Percentiles rank a stretch among this genome's conserved stretches.
These are phyloP conservation scores for Cyclargus thomasi DNA, from an alignment of 1,140 invertebrate genomes.

Conservation along the genomic window DNA sequence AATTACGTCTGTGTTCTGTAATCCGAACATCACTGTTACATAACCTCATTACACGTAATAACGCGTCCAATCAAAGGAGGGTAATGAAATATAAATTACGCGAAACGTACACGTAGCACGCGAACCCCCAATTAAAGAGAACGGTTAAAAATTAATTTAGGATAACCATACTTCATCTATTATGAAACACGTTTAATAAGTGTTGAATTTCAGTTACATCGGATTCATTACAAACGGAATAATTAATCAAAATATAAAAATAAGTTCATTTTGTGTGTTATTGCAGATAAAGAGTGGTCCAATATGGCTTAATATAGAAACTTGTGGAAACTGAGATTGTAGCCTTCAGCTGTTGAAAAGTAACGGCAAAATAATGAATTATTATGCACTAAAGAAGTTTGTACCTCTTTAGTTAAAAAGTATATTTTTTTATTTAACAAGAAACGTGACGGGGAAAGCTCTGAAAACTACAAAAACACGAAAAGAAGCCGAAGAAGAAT, in stretches of 20 bases:
- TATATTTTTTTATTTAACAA: neutral
- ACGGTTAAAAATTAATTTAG: slow-evolving; percentile 54
- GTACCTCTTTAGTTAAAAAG: too few species aligned
- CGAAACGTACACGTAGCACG: slow-evolving; percentile 42
- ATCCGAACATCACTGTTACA: slow-evolving; percentile 4
- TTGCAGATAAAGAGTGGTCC: too few species aligned
- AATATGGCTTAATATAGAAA: too few species aligned
- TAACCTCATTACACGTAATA: slow-evolving; percentile 19
- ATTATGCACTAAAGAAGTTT: too few species aligned
- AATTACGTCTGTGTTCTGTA: slow-evolving; percentile 3
- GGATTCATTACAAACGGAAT: neutral
- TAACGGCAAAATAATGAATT: too few species aligned
- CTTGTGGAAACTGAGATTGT: too few species aligned
- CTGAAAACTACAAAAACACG: neutral
- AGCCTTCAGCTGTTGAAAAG: too few species aligned
- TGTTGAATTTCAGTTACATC: neutral
- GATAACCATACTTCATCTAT: slow-evolving; percentile 19
- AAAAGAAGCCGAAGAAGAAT: too few species aligned
- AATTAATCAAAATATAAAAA: neutral
- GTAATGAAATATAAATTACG: slow-evolving; percentile 38
- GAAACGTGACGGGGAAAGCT: neutral
- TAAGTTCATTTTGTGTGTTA: neutral
- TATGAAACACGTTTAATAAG: slow-evolving; percentile 12
- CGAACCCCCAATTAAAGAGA: slow-evolving; percentile 49
- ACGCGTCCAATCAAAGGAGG: slow-evolving; percentile 23